Evolutionary conservation across 2,888 invertebrate genomes (phyloP).

Genomic region (Rhimphoctona megacephalus): DNA sequence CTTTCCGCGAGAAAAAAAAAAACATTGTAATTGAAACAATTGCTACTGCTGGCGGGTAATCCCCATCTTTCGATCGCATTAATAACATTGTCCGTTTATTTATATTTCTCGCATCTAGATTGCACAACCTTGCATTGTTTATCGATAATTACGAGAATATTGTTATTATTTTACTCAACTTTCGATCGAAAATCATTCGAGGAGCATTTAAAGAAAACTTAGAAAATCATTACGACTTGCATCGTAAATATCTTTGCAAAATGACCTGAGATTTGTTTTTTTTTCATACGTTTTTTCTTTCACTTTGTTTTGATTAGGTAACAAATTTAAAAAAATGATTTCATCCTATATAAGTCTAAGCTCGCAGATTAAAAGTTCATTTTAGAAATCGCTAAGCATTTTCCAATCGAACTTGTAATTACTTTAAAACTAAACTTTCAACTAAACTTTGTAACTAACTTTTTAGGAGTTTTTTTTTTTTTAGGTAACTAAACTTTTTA

Average conservation of each 20-base stretch:
- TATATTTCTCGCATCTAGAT: not conserved
- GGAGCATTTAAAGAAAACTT: not conserved
- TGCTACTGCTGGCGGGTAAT: conserved; percentile 40
- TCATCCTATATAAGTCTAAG: no score
- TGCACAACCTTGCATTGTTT: conserved; percentile 5
- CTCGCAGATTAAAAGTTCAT: no score
- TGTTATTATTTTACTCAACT: not conserved
- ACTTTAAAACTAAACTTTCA: no score
- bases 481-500: not conserved
- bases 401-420: not conserved
- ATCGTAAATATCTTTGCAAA: not conserved
- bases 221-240: not conserved
- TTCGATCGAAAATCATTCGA: not conserved
- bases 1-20: conserved; percentile 5
- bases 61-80: conserved; percentile 32
- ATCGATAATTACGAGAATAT: not conserved
- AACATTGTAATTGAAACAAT: conserved; percentile 51
- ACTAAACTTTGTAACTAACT: no score
- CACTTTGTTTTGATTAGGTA: not conserved
- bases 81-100: conserved; percentile 7
- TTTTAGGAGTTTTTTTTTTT: not conserved
- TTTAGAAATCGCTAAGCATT: no score
- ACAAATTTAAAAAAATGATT: not conserved
- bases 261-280: not conserved
- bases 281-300: not conserved